Conservation (phyloP, 2,888 invertebrate genomes). For the Brachycybe producta region DNA sequence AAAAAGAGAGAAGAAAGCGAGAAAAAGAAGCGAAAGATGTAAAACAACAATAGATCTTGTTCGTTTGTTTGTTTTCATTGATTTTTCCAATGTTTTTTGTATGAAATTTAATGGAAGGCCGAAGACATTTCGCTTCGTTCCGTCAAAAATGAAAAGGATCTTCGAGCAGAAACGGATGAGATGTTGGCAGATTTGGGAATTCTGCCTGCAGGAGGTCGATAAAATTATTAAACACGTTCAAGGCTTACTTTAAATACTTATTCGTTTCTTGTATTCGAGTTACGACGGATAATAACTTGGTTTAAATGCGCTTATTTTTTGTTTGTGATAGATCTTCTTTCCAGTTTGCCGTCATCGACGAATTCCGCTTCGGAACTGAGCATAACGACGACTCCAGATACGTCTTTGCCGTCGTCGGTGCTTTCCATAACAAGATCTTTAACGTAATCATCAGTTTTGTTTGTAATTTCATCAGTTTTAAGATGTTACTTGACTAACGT, state of each 20-base stretch:
- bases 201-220: conserved; percentile 11
- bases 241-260: too few species aligned
- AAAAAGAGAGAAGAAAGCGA: conserved; percentile 62
- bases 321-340: conserved; percentile 1
- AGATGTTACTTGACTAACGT: too few species aligned
- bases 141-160: conserved; percentile 6
- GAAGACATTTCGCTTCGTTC: neutral
- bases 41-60: neutral
- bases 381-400: conserved; percentile 7
- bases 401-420: neutral
- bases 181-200: conserved; percentile 16
- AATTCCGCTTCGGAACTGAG: conserved; percentile 9
- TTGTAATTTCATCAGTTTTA: too few species aligned
- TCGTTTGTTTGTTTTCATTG: neutral
- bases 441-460: too few species aligned
- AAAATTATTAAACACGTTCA: neutral
- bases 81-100: neutral
- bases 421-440: too few species aligned
- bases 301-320: neutral
- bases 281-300: too few species aligned
- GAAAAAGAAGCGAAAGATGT: conserved; percentile 13
- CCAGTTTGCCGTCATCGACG: conserved; percentile 9
- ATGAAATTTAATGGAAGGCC: neutral
- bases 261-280: too few species aligned
- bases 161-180: conserved; percentile 22